Base-by-base conservation (phyloP, 2,113 vertebrate species). In the Zosterops japonicus region DNA sequence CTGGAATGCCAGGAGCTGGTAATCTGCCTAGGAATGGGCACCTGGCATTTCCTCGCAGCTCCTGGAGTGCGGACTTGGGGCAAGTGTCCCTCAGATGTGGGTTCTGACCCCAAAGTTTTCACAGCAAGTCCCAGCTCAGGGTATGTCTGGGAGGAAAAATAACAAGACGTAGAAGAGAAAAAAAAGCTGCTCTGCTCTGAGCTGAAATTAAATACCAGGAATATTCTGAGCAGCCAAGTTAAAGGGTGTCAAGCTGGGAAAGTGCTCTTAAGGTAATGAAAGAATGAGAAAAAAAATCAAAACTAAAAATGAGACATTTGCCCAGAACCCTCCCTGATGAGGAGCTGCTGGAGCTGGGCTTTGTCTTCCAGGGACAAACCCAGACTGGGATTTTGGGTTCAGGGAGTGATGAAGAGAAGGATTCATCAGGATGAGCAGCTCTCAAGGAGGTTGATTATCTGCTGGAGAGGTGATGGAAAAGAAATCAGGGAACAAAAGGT, bases 401-500 rank as follows among this genome's bases (percentile, higher is more conserved):
- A 70, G 67, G 59, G 57, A 59, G 68, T 33, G 88, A 74, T 1
- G 22, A 44, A 84, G 79, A 85, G 63, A 64, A 63, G 41, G 49
- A 69, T 59, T 77, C 63, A 50, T 69, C 75, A 83, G 78, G 46
- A 29, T 89, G 65, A 44, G 69, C 46, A 75, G 78, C 78, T 82
- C 78, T 47, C 79, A 67, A 6, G 79, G 92, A 91, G 78, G 78
- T 20, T 76, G 53, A 86, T 91, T 87, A 56, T 57, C 46, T 59
- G 39, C 64, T 83, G 64, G 74, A 93, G 79, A 71, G 33, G 71
- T 28, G 50, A 82, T 20, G 74, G 84, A 47, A 93, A 82, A 74
- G 70, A 86, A 95, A 95, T 57, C 92, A 33, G 82, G 74, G 85
- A 85, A 91, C 70, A 94, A 94, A 91, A 94, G 75, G 76, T 59